phyloP scores from a whole-genome alignment of 2,797 vertebrate genomes.

The Bradypus variegatus region DNA sequence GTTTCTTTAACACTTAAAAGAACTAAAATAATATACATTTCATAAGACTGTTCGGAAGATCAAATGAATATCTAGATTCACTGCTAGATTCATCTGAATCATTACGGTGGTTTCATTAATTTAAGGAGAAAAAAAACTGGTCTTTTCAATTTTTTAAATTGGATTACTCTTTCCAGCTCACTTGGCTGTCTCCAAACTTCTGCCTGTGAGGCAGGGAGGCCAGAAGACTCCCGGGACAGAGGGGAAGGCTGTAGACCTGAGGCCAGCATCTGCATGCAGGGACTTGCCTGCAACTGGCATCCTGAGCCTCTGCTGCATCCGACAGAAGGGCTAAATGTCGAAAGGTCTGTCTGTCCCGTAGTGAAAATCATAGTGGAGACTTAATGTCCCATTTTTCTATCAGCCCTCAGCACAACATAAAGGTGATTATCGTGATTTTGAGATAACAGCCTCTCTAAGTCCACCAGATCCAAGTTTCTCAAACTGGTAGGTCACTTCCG shows the following conservation, averaged over 20 bases:
- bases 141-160: neutral
- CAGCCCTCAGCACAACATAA: neutral
- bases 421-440: neutral
- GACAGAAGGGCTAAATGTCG: neutral
- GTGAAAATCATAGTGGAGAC: neutral
- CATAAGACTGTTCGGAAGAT: neutral
- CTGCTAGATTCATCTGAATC: neutral
- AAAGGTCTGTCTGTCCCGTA: neutral
- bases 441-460: neutral
- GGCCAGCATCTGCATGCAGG: neutral
- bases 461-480: neutral
- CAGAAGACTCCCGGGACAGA: neutral
- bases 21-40: neutral
- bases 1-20: constrained; percentile 19
- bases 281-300: neutral
- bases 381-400: neutral
- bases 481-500: neutral
- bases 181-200: neutral
- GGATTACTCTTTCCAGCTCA: neutral
- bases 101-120: neutral
- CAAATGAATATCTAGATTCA: neutral
- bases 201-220: neutral
- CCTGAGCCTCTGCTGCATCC: neutral
- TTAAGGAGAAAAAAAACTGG: neutral
- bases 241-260: neutral